Percentiles rank a stretch among this genome's conserved stretches.
phyloP scores from a whole-genome alignment of 2,113 vertebrate genomes.

The Willisornis vidua region DNA sequence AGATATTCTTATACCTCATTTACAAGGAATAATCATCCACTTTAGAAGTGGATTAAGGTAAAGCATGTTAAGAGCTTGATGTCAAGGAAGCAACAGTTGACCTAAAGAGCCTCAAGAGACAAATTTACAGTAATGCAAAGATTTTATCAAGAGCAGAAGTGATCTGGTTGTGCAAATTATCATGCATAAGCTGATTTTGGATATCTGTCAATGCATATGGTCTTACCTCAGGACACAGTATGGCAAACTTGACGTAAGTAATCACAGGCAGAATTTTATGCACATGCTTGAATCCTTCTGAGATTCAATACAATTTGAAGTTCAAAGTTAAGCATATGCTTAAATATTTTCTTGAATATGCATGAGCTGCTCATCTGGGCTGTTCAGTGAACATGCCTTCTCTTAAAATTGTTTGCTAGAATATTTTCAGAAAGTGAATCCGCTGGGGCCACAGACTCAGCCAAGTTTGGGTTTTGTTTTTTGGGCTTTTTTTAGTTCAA shows the following conservation, averaged over 20 bases:
- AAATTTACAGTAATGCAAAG: background rate
- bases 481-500: background rate
- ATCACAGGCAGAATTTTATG: conserved; percentile 26
- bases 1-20: background rate
- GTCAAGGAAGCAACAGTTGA: background rate
- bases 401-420: conserved; percentile 45
- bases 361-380: conserved; percentile 3
- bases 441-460: background rate
- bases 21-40: background rate
- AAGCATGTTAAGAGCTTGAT: background rate
- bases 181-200: background rate
- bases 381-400: background rate
- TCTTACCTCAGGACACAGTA: background rate
- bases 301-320: conserved; percentile 10
- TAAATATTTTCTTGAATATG: conserved; percentile 48
- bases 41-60: background rate
- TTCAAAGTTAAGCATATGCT: conserved; percentile 57
- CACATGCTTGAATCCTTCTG: conserved; percentile 11
- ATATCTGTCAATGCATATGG: background rate
- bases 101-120: background rate
- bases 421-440: conserved; percentile 29
- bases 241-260: background rate
- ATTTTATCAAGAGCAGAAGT: background rate
- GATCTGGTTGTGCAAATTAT: background rate
- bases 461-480: background rate